Evolutionary conservation across 2,797 vertebrate genomes (phyloP).

Genomic region (Gambusia yucatana): DNA sequence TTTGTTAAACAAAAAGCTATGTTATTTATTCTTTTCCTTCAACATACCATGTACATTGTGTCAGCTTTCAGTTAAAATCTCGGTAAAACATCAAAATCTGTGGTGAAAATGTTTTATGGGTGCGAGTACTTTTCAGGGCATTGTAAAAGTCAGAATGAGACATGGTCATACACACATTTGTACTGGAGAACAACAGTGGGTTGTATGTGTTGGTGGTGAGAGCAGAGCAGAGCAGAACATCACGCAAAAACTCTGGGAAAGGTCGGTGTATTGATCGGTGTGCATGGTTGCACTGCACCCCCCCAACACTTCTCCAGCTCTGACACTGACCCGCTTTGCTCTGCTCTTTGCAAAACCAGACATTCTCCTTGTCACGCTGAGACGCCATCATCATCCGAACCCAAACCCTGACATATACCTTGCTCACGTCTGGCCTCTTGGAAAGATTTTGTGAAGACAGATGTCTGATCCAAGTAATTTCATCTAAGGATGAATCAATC

Average conservation of each 20-base stretch:
- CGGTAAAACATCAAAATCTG: not conserved
- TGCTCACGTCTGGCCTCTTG: conserved; percentile 41
- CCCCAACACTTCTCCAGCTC: conserved; percentile 32
- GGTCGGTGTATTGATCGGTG: conserved; percentile 61
- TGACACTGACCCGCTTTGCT: conserved; percentile 40
- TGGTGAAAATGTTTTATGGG: not conserved
- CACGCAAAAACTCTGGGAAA: conserved; percentile 59
- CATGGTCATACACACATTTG: not conserved
- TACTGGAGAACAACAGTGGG: conserved; percentile 42
- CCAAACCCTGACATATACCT: conserved; percentile 50
- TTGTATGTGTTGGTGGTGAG: conserved; percentile 32
- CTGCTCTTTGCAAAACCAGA: conserved; percentile 44
- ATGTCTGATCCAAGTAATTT: conserved; percentile 34
- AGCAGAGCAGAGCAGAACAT: conserved; percentile 44
- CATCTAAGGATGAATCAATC: conserved; percentile 28
- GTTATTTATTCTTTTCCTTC: not conserved
- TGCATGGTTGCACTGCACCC: conserved; percentile 45
- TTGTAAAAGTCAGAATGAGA: conserved; percentile 26
- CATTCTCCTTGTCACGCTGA: conserved; percentile 13
- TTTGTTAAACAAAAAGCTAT: not conserved
- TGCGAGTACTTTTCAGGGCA: not conserved
- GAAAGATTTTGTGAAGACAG: conserved; percentile 8
- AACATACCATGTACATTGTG: not conserved
- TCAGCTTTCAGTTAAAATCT: not conserved
- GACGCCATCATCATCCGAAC: conserved; percentile 22